Evolutionary conservation across 2,888 invertebrate species (phyloP), one percentile per base, ranked within the genome.

Genomic region (Brachyptera risi): DNA sequence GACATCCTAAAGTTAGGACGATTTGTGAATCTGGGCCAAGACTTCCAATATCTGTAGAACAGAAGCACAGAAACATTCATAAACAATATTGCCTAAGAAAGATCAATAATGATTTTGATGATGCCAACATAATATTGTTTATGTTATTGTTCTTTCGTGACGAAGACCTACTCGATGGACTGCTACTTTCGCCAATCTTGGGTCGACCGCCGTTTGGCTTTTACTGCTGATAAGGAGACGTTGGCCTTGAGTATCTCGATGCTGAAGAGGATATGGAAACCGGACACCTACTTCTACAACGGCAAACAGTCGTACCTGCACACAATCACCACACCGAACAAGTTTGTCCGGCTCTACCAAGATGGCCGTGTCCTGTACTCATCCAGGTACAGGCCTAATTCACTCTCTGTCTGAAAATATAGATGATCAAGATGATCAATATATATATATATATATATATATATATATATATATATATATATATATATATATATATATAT

Each of bases 121-220:
- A 11, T 31, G 11, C 31, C 31, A 31, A 5, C 31, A 31, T 31
- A 11, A 31, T 11, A 31, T 31, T 5, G 11, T 13, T 19, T 50
- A 9, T 50, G 24, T 38, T 62, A 62, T 59, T 62, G 50, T 66
- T 60, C 58, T 26, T 63, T 63, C 64, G 66, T 66, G 69, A 71
- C 71, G 7, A 74, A 91, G 91, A 87, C 89, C 5, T 92, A 88
- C 74, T 87, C 90, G 15, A 88, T 92, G 86, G 91, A 92, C 74
- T 90, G 90, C 73, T 92, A 92, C 75, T 92, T 92, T 76, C 87
- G 91, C 0, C 91, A 92, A 73, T 85, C 86, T 19, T 92, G 92
- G 92, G 83, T 86, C 62, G 92, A 92, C 75, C 80, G 82, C 62
- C 80, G 91, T 31, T 78, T 92, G 65, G 85, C 86, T n/a, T 90